Percentiles rank a stretch among this genome's conserved stretches.
Conservation (phyloP, 30 jellyfish, hydroid and myxozoan genomes). For the Pseudorhiza aurosa region DNA sequence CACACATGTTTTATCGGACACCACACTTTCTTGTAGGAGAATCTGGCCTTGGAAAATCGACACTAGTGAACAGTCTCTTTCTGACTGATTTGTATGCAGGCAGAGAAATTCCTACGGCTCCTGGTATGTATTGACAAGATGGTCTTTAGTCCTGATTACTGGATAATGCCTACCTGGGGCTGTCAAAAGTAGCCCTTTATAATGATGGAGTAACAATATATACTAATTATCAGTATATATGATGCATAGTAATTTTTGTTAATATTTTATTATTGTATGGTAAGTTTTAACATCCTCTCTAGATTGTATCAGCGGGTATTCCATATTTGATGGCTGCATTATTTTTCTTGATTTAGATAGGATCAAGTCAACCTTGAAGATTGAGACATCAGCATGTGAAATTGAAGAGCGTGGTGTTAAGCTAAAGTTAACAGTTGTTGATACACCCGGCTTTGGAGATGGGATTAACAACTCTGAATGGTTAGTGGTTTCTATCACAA, state of each 20-base stretch:
- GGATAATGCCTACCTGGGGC: too few species aligned
- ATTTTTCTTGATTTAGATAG: too few species aligned
- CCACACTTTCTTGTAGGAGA: conserved; percentile 70
- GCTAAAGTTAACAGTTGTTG: conserved; percentile 92
- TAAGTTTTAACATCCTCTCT: too few species aligned
- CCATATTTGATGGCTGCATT: too few species aligned
- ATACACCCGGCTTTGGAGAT: conserved; percentile 99
- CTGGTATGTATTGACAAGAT: conserved; percentile 18
- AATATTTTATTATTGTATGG: too few species aligned
- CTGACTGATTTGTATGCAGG: conserved; percentile 92
- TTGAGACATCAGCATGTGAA: conserved; percentile 92
- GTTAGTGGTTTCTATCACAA: conserved; percentile 55
- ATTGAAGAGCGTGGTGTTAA: conserved; percentile 96
- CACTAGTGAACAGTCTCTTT: conserved; percentile 90
- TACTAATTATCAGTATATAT: too few species aligned
- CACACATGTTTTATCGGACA: not conserved
- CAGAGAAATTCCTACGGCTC: conserved; percentile 66
- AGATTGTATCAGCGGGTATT: too few species aligned
- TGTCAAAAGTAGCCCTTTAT: too few species aligned
- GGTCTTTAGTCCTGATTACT: too few species aligned
- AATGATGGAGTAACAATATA: too few species aligned
- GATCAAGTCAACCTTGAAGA: conserved; percentile 70
- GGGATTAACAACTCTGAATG: conserved; percentile 75
- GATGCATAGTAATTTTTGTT: too few species aligned
- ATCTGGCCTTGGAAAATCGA: conserved; percentile 99